phyloP scores from a whole-genome alignment of 2,797 vertebrate species.

The Botia almorhae region DNA sequence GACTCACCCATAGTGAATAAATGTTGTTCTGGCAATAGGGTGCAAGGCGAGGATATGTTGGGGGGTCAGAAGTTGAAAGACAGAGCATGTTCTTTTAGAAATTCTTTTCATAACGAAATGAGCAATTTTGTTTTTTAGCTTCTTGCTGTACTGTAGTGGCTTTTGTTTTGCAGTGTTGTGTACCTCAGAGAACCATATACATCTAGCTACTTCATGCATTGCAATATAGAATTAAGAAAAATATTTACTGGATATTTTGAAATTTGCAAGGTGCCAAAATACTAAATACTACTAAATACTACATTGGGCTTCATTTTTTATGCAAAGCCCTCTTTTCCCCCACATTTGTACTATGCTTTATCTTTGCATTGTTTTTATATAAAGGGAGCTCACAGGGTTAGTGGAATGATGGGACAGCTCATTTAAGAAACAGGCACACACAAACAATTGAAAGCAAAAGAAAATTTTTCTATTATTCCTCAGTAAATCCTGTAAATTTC shows the following conservation, averaged over 20 bases:
- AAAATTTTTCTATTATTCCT: slow-evolving; percentile 5
- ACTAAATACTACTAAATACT: not conserved
- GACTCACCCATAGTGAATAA: slow-evolving; percentile 43
- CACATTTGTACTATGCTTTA: not conserved
- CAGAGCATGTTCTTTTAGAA: slow-evolving; percentile 40
- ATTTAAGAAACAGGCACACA: not conserved
- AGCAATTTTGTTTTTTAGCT: slow-evolving; percentile 24
- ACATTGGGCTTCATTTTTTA: not conserved
- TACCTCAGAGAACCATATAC: slow-evolving; percentile 8
- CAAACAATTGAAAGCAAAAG: too few species aligned
- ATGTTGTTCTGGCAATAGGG: slow-evolving; percentile 45
- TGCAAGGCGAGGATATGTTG: slow-evolving; percentile 46
- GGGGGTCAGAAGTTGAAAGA: slow-evolving; percentile 35
- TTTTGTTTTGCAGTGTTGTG: not conserved
- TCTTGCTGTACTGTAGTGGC: slow-evolving; percentile 1
- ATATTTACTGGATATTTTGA: not conserved
- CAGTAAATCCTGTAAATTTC: not conserved
- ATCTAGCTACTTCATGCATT: not conserved
- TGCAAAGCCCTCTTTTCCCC: too few species aligned
- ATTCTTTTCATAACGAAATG: slow-evolving; percentile 22
- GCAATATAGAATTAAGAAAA: not conserved
- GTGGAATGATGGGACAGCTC: slow-evolving; percentile 3
- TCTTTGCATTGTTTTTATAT: slow-evolving; percentile 9
- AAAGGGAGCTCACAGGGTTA: slow-evolving; percentile 20
- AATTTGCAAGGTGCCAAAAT: not conserved